phyloP scores from a whole-genome alignment of 2,888 invertebrate genomes.

The Lottia scabra region DNA sequence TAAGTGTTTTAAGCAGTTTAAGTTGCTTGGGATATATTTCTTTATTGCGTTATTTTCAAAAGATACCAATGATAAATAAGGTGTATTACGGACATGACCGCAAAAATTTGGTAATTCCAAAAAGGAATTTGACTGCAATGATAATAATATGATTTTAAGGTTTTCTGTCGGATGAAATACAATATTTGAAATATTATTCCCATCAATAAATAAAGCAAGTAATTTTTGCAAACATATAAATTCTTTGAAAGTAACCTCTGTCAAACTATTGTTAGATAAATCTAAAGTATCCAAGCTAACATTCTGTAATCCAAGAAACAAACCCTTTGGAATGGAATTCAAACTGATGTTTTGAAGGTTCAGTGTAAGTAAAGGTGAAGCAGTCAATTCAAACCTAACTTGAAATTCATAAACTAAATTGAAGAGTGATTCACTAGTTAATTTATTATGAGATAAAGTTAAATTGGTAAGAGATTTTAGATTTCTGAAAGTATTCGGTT shows the following conservation, averaged over 20 bases:
- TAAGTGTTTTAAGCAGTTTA: conserved; percentile 1
- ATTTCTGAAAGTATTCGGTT: background rate
- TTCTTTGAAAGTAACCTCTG: background rate
- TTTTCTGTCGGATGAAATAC: background rate
- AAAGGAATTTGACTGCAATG: too few species aligned
- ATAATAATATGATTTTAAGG: background rate
- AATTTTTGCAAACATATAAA: background rate
- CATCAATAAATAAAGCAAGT: background rate
- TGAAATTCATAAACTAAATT: too few species aligned
- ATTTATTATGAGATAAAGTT: background rate
- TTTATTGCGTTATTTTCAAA: background rate
- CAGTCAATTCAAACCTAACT: too few species aligned
- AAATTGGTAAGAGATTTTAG: background rate
- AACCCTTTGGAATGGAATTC: too few species aligned
- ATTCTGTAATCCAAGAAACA: background rate
- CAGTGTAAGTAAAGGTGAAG: too few species aligned
- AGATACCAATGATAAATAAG: background rate
- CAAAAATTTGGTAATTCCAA: background rate
- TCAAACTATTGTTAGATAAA: background rate
- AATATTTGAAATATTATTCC: background rate
- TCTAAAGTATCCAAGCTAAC: background rate
- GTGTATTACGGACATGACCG: background rate
- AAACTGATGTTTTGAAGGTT: too few species aligned
- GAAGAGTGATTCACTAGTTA: background rate
- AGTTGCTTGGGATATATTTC: background rate